Evolutionary conservation across 2,797 vertebrate species (phyloP).

Genomic region (Hydrophis major): DNA sequence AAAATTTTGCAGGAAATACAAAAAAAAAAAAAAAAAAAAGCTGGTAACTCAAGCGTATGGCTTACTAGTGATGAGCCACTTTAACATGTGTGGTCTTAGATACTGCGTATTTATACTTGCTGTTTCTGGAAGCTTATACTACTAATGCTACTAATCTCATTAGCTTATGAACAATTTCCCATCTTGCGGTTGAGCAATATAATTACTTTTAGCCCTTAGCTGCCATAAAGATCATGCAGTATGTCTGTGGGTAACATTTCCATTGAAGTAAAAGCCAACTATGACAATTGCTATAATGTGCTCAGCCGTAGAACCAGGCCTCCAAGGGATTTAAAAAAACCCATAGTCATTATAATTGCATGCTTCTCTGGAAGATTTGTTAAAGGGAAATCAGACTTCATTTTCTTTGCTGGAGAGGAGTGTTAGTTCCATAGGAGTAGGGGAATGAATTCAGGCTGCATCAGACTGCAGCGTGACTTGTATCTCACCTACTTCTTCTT

Average conservation of each 20-base stretch:
- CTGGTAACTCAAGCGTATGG: background rate
- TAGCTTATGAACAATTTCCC: background rate
- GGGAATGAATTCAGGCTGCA: constrained; percentile 54
- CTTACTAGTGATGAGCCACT: background rate
- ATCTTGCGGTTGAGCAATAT: background rate
- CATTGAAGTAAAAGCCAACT: background rate
- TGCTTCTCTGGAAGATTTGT: background rate
- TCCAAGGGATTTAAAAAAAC: background rate
- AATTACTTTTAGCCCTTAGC: background rate
- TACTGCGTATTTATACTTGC: background rate
- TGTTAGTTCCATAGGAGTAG: constrained; percentile 37
- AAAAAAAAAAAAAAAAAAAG: too few species aligned
- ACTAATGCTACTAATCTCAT: background rate
- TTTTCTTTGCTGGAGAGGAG: constrained; percentile 43
- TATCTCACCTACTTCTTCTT: constrained; percentile 51
- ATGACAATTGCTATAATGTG: background rate
- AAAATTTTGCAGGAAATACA: too few species aligned
- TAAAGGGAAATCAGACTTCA: constrained; percentile 40
- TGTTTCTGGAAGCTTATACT: background rate
- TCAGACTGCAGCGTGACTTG: constrained; percentile 44
- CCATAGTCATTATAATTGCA: background rate
- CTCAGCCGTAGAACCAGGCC: background rate
- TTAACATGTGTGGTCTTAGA: background rate
- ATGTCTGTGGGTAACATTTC: background rate
- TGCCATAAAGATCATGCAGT: background rate